Base-by-base conservation (phyloP, 2,797 vertebrate species). In the Notoglanidium macrostoma region DNA sequence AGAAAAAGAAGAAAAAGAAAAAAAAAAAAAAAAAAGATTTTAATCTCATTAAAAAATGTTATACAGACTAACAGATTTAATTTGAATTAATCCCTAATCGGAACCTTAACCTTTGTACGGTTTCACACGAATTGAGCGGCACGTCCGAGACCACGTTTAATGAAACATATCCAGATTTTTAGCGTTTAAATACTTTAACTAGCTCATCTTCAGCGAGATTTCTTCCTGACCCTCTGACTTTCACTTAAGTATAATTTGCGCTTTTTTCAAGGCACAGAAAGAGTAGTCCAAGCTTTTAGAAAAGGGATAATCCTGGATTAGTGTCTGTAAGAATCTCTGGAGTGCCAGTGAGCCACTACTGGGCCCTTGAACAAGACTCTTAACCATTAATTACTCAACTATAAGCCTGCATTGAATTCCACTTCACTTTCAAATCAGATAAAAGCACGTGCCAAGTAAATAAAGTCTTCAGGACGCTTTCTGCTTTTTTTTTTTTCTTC, bases 271-370 rank as follows among this genome's bases (percentile, higher is more conserved):
- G 54, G 76, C 54, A 57, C 5, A 51, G 51, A 78, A 57, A 78
- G 29, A 57, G 29, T 6, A 57, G 21, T 55, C 2, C 6, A 14
- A 32, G 35, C 35, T 44, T 80, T 80, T 80, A 61, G 78, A 80
- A 49, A 61, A 44, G 57, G 57, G 78, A 80, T 61, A 80, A 80
- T 61, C 55, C 35, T 61, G 57, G 78, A 80, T 80, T 80, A 80
- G 57, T 80, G 57, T 61, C 77, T 79, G 19, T 15, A 80, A 61
- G 12, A 17, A 26, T 80, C 23, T 61, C 78, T 44, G 55, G 35
- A 61, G 78, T 80, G 35, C 78, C 57, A 26, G 21, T 26, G 55
- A 80, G 57, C 78, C 35, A 44, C 57, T 61, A 55, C 2, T 44
- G 55, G 35, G 23, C 57, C 32, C 76, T 79, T 79, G 9, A 40